phyloP scores from a whole-genome alignment of 2,113 vertebrate genomes.

The Rafetus swinhoei region DNA sequence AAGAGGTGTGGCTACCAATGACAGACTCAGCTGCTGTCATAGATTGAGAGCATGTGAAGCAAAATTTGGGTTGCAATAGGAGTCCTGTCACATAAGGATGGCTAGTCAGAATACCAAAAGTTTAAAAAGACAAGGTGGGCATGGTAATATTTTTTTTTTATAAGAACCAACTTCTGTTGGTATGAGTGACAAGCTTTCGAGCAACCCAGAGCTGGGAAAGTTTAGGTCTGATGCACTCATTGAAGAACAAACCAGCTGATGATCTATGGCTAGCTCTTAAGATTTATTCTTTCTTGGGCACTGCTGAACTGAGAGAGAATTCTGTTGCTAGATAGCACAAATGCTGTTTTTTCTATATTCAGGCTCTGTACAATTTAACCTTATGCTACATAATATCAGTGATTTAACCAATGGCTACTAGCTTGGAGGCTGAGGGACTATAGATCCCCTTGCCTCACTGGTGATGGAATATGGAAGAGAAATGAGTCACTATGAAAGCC shows the following conservation, averaged over 20 bases:
- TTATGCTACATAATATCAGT: neutral
- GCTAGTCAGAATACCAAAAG: neutral
- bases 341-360: neutral
- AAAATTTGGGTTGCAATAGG: neutral
- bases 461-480: neutral
- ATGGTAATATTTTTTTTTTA: neutral
- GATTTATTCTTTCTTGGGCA: neutral
- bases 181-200: neutral
- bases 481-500: neutral
- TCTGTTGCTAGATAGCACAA: neutral
- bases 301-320: neutral
- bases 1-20: neutral
- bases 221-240: neutral
- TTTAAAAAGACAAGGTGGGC: neutral
- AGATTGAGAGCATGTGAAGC: neutral
- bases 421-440: neutral
- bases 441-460: neutral
- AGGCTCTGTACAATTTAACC: neutral
- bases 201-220: neutral
- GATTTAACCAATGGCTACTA: neutral
- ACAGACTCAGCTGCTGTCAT: neutral
- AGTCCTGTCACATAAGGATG: neutral
- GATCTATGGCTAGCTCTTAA: neutral
- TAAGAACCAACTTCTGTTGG: neutral
- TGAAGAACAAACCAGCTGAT: slow-evolving; percentile 1